A percentile compares a stretch with the other conserved stretches of the same genome.
Conservation (phyloP, 1,140 invertebrate genomes). For the Dendrolimus punctatus region DNA sequence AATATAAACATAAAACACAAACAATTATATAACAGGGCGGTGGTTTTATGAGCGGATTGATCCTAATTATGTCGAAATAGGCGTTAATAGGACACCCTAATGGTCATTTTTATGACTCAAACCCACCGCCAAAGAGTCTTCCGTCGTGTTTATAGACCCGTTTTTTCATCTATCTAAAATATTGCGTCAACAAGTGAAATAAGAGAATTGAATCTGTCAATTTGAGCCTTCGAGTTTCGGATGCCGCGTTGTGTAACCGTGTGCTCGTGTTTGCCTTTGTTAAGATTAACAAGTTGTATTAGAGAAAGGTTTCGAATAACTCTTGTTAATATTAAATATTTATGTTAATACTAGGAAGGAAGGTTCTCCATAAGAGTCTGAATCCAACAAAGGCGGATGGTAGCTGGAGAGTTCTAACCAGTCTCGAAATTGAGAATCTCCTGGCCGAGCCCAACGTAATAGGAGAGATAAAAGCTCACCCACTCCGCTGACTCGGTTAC, state of each 20-base stretch:
- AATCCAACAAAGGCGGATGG: no score
- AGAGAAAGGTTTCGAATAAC: no score
- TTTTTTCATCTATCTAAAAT: conserved; percentile 54
- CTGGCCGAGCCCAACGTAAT: no score
- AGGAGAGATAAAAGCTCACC: no score
- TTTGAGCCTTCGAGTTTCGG: conserved; percentile 37
- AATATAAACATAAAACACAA: conserved; percentile 43
- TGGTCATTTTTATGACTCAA: conserved; percentile 51
- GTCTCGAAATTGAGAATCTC: no score
- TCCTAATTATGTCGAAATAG: conserved; percentile 68
- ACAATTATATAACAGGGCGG: conserved; percentile 45
- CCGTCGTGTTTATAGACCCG: conserved; percentile 56
- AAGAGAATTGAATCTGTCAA: conserved; percentile 40
- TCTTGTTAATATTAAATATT: conserved; percentile 1
- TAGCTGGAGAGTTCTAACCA: no score
- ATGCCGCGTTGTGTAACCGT: conserved; percentile 18
- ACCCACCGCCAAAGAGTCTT: conserved; percentile 57
- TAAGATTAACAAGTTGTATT: no score
- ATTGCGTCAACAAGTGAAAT: conserved; percentile 50
- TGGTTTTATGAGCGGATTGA: conserved; percentile 44
- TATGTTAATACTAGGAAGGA: conserved; percentile 4
- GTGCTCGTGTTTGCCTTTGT: conserved; percentile 3
- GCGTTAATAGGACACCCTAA: conserved; percentile 65
- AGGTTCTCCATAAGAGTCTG: no score
- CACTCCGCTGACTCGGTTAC: no score